Base-by-base conservation (phyloP, 2,888 invertebrate species). In the Pantelozetes paolii region DNA sequence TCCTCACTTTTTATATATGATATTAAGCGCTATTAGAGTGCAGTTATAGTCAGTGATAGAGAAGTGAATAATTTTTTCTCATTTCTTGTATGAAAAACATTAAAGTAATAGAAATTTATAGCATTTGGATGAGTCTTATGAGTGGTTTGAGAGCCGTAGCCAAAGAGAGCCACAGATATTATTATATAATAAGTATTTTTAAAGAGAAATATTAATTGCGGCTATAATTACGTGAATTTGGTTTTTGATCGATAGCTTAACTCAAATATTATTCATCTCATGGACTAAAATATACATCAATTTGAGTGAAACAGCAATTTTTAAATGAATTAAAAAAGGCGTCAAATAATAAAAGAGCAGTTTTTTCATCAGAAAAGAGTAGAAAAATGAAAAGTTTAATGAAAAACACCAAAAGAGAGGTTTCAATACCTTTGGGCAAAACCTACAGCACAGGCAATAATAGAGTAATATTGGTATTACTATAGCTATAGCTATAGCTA, bases 291-390 rank as follows among this genome's bases (percentile, higher is more conserved):
- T 30, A 64, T 36, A 64, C 64, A 64, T 64, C 64, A 64, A 64
- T 36, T 59, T 30, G 9, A 18, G 6, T 45, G 45, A 59, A 30
- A 28, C 1, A n/a, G 20, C n/a, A 30, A 30, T 15, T 57, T 59
- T 59, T n/a, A 64, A 64, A 64, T 36, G 64, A 64, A 64, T 64
- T 40, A 64, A 64, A 59, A 64, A 64, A 64, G 59, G 59, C 59
- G 59, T 59, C 59, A 30, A 6, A 13, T 59, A 28, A 59, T 59
- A 59, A 6, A 59, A 3, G 13, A 15, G 30, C 13, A 18, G 8
- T 59, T 59, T 54, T 23, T 2, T 54, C 3, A 54, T 9, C 9
- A 54, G 18, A 54, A 54, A 54, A 54, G 54, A 54, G 54, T 23
- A 23, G 13, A 23, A 23, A 20, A 26, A 23, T 23, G 23, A 23